Conservation (phyloP, 2,888 invertebrate species). For the Clitarchus hookeri region DNA sequence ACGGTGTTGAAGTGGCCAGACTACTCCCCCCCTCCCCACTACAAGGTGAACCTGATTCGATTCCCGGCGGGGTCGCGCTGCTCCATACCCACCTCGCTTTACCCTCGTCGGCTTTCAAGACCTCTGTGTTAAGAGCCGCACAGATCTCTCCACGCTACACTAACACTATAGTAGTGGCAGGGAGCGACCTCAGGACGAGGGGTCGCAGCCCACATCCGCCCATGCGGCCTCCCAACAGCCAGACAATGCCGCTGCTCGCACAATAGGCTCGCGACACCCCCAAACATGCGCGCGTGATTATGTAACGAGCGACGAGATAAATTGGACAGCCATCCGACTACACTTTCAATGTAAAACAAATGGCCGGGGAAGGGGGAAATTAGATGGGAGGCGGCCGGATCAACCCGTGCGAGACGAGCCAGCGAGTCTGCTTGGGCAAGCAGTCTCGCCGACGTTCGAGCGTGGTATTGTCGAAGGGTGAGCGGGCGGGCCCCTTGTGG, state of each 20-base stretch:
- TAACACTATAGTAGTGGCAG: too few relatives aligned
- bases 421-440: too few relatives aligned
- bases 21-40: too few relatives aligned
- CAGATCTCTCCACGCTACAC: too few relatives aligned
- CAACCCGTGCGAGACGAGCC: not conserved
- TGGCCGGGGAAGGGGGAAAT: not conserved
- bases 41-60: too few relatives aligned
- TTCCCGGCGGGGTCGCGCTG: too few relatives aligned
- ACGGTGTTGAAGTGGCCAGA: too few relatives aligned
- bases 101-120: too few relatives aligned
- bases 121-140: too few relatives aligned
- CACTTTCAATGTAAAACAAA: constrained; percentile 14
- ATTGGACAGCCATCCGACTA: not conserved
- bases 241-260: not conserved
- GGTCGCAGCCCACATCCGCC: not conserved
- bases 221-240: not conserved
- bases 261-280: not conserved
- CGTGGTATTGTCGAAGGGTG: not conserved
- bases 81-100: too few relatives aligned
- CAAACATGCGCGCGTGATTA: not conserved
- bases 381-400: not conserved
- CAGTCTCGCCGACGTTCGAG: not conserved
- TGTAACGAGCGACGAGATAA: constrained; percentile 3
- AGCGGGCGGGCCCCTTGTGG: not conserved
- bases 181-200: not conserved